Conservation (phyloP, 2,113 vertebrate genomes). For the Lycocorax pyrrhopterus region DNA sequence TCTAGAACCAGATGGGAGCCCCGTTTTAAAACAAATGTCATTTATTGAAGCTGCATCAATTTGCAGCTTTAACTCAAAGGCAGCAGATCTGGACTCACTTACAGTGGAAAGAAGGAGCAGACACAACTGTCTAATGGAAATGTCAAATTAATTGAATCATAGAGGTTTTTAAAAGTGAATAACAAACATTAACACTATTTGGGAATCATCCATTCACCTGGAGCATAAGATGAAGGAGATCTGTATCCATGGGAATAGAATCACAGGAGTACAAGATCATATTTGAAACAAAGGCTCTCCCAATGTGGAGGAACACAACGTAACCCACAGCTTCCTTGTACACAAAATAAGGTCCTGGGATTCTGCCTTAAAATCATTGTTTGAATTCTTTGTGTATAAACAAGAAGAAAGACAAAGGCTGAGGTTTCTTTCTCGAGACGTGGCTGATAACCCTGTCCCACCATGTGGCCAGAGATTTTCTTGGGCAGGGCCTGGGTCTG, state of each 20-base stretch:
- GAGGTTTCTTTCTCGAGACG: neutral
- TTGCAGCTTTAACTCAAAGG: neutral
- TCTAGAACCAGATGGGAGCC: neutral
- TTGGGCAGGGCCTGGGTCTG: neutral
- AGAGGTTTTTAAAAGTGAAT: conserved; percentile 3
- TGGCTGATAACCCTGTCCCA: neutral
- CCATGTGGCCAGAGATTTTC: neutral
- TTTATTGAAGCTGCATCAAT: neutral
- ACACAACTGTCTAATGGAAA: neutral
- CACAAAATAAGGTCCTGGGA: neutral
- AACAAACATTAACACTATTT: neutral
- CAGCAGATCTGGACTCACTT: neutral
- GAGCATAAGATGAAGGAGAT: neutral
- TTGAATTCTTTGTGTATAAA: conserved; percentile 42
- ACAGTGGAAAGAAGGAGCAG: neutral
- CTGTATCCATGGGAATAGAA: neutral
- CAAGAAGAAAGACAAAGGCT: neutral
- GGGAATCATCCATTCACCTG: neutral
- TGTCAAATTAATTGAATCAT: conserved; percentile 39
- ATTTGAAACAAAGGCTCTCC: neutral
- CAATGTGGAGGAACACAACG: neutral
- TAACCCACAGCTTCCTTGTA: neutral
- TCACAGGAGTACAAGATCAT: neutral
- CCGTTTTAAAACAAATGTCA: neutral
- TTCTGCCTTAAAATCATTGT: conserved; percentile 15